Evolutionary conservation across 2,888 invertebrate genomes (phyloP).

Genomic region (Ceramica pisi): DNA sequence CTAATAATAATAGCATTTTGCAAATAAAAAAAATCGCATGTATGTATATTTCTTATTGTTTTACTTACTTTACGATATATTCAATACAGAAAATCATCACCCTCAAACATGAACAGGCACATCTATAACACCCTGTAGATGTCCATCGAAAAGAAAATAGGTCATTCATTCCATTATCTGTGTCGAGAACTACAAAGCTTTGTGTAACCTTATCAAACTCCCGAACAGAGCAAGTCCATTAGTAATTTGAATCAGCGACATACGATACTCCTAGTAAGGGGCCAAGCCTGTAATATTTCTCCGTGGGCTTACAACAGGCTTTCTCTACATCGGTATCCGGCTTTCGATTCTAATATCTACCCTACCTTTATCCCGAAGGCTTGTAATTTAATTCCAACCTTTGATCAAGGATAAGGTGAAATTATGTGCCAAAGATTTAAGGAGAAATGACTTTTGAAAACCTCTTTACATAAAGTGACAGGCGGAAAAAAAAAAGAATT

Average conservation of each 20-base stretch:
- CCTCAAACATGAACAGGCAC: no score
- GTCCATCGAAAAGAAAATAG: not conserved
- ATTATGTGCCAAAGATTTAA: slow-evolving; percentile 10
- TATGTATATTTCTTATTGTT: no score
- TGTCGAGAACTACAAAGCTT: slow-evolving; percentile 41
- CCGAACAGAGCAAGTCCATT: slow-evolving; percentile 38
- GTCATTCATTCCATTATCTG: slow-evolving; percentile 5
- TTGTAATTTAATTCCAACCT: slow-evolving; percentile 48
- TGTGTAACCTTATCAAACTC: slow-evolving; percentile 39
- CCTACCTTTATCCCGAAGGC: slow-evolving; percentile 2
- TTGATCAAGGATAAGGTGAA: slow-evolving; percentile 30
- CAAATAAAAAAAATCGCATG: no score
- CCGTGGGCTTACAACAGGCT: slow-evolving; percentile 20
- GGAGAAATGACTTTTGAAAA: not conserved
- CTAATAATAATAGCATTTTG: no score
- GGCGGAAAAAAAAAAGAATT: not conserved
- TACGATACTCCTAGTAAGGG: slow-evolving; percentile 28
- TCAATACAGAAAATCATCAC: no score
- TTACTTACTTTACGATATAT: no score
- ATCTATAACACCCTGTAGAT: no score
- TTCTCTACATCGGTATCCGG: slow-evolving; percentile 19
- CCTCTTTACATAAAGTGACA: not conserved
- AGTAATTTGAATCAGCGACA: slow-evolving; percentile 51
- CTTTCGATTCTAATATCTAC: slow-evolving; percentile 26
- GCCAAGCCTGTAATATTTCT: slow-evolving; percentile 12